Percentiles rank a stretch among this genome's conserved stretches.
These are phyloP conservation scores for Halcyon smyrnensis DNA, from an alignment of 2,797 vertebrate genomes.

Conservation along the genomic window DNA sequence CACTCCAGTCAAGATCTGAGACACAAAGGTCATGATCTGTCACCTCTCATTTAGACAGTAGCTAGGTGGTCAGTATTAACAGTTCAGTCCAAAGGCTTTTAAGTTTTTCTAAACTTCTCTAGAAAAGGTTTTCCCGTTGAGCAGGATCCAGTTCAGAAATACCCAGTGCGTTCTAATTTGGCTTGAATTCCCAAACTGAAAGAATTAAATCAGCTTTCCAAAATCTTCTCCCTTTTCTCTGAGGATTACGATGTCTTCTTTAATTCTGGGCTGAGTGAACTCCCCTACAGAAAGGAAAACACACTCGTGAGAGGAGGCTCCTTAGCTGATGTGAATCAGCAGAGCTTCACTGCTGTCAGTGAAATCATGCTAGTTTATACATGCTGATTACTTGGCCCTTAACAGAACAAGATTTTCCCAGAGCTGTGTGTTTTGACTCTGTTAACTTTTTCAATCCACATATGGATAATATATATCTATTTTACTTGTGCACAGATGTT, in stretches of 20 bases:
- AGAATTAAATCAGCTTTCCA: neutral
- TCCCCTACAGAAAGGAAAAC: neutral
- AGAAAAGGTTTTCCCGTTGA: neutral
- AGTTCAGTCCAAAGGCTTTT: neutral
- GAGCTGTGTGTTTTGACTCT: conserved; percentile 20
- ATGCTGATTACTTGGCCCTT: conserved; percentile 36
- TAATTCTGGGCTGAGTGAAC: neutral
- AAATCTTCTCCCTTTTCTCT: neutral
- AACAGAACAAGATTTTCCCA: neutral
- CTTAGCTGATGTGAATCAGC: conserved; percentile 29
- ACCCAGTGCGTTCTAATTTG: neutral
- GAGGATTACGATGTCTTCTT: neutral
- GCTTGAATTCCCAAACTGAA: neutral
- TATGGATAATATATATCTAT: neutral
- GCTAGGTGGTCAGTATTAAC: neutral
- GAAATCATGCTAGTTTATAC: conserved; percentile 29
- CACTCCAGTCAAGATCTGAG: neutral
- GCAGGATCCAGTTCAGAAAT: neutral
- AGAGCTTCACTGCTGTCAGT: neutral
- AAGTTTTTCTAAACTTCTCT: neutral
- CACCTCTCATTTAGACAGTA: neutral
- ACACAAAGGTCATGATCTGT: neutral
- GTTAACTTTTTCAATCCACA: conserved; percentile 9
- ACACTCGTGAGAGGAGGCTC: neutral
- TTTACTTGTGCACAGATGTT: conserved; percentile 24